Evolutionary conservation across 2,113 vertebrate genomes (phyloP).

Genomic region (Mugil cephalus): DNA sequence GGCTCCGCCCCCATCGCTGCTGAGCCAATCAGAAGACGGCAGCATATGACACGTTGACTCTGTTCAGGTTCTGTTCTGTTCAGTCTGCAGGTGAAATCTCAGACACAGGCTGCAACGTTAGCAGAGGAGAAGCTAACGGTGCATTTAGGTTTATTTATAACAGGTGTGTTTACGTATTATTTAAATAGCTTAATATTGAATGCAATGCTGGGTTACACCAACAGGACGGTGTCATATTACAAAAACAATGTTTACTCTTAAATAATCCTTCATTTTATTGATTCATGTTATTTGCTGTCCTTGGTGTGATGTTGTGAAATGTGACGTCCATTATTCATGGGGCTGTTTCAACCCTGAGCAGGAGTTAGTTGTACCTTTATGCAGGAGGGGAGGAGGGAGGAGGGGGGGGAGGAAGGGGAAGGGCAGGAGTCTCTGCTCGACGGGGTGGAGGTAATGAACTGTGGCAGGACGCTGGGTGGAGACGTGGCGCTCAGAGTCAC

Average conservation of each 20-base stretch:
- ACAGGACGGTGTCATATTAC: not conserved
- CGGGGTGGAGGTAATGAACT: conserved; percentile 62
- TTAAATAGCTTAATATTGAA: no score
- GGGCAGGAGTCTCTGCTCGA: conserved; percentile 18
- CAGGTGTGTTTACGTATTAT: no score
- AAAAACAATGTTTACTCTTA: no score
- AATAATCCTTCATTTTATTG: not conserved
- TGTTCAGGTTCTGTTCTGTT: no score
- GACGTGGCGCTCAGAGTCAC: not conserved
- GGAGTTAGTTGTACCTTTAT: conserved; percentile 45
- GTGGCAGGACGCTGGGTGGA: conserved; percentile 63
- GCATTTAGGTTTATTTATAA: no score
- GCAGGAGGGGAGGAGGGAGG: conserved; percentile 31
- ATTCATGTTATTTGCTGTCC: conserved; percentile 12
- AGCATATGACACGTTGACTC: no score
- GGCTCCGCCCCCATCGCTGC: no score
- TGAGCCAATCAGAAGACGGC: no score
- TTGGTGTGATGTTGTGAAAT: not conserved
- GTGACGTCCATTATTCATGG: conserved; percentile 27
- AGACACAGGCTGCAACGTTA: no score
- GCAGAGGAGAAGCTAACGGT: no score
- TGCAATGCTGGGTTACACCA: not conserved
- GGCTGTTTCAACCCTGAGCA: not conserved
- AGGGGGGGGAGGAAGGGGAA: conserved; percentile 27
- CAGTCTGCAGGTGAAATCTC: no score